A percentile compares a stretch with the other conserved stretches of the same genome.
Evolutionary conservation across 2,888 invertebrate species (phyloP).

Genomic region (Drosophila trichaetosa): DNA sequence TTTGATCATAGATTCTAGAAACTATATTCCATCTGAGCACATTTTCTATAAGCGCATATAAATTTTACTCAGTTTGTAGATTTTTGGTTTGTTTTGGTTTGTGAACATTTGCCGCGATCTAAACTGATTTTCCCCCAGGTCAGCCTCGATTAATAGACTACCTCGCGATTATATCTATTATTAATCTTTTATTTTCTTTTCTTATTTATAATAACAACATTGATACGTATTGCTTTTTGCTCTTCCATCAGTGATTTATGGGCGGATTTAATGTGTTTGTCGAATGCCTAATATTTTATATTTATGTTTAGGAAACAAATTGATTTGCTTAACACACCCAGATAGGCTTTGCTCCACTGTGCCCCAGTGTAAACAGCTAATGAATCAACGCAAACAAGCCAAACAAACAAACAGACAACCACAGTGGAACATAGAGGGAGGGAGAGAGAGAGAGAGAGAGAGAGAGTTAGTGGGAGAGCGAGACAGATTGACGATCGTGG

Average conservation of each 20-base stretch:
- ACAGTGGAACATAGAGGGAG: background rate
- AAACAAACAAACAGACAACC: slow-evolving; percentile 11
- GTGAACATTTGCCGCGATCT: no score
- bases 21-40: background rate
- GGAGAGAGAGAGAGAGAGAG: background rate
- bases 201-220: background rate
- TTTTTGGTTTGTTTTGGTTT: background rate
- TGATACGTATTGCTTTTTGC: background rate
- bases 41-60: background rate
- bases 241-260: background rate
- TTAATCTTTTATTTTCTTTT: background rate
- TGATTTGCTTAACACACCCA: background rate
- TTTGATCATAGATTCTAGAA: background rate
- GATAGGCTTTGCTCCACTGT: slow-evolving; percentile 31
- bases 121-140: rapidly evolving
- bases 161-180: background rate
- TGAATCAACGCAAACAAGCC: slow-evolving; percentile 69
- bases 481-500: slow-evolving; percentile 31
- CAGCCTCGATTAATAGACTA: background rate
- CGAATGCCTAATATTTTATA: background rate
- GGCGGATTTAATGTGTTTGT: background rate
- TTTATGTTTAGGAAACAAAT: background rate
- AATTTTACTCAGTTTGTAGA: background rate
- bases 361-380: slow-evolving; percentile 36
- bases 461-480: background rate